phyloP scores from a whole-genome alignment of 2,113 vertebrate genomes.

The Sula dactylatra region DNA sequence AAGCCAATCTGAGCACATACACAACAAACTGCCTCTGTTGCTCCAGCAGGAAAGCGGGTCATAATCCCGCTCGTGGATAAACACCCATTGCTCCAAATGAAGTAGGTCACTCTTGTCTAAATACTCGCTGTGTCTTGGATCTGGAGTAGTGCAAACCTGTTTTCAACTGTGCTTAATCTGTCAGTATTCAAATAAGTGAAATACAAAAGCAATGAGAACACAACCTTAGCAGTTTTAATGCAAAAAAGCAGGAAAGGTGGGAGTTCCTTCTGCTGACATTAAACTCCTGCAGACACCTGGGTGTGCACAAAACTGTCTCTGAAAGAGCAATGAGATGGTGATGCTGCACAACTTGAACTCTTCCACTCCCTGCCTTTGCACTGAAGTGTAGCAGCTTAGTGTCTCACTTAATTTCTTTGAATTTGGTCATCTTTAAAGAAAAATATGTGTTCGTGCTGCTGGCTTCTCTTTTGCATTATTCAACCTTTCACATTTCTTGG shows the following conservation, averaged over 20 bases:
- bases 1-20: not conserved
- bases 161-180: not conserved
- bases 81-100: not conserved
- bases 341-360: not conserved
- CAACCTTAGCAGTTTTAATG: not conserved
- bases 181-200: not conserved
- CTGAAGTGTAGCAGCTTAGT: not conserved
- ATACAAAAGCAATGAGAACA: not conserved
- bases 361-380: not conserved
- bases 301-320: not conserved
- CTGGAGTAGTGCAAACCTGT: not conserved
- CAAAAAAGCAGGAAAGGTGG: not conserved
- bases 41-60: conserved; percentile 18
- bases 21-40: not conserved
- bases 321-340: not conserved
- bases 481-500: not conserved
- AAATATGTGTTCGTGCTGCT: not conserved
- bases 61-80: conserved; percentile 22
- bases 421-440: not conserved
- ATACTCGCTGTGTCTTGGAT: not conserved
- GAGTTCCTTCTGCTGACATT: not conserved
- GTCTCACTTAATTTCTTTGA: not conserved
- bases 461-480: not conserved
- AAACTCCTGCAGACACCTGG: not conserved
- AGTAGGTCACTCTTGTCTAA: conserved; percentile 41